Evolutionary conservation across 2,888 invertebrate genomes (phyloP).

Genomic region (Cataglyphis livida): DNA sequence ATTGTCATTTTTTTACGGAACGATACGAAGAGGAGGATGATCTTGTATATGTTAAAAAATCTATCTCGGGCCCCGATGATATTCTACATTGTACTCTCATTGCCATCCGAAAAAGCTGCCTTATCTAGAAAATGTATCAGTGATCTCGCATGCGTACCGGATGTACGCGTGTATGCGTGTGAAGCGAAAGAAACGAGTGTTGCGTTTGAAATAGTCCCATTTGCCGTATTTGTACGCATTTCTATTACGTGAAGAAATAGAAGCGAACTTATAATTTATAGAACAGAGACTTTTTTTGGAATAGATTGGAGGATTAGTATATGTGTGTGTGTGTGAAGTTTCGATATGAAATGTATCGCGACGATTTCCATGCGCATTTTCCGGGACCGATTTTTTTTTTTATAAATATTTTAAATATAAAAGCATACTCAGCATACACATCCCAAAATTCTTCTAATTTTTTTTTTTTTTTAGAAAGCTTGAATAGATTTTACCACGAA

Average conservation of each 20-base stretch:
- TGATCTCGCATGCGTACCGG: background rate
- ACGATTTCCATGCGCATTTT: conserved; percentile 15
- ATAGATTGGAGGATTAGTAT: conserved; percentile 77
- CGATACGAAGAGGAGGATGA: conserved; percentile 25
- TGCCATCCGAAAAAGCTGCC: conserved; percentile 35
- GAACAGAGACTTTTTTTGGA: conserved; percentile 76
- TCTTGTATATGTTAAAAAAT: conserved; percentile 5
- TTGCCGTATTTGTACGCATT: conserved; percentile 76
- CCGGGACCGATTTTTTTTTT: background rate
- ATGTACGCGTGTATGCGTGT: background rate
- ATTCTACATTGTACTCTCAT: conserved; percentile 49
- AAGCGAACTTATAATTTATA: conserved; percentile 79
- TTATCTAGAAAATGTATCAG: conserved; percentile 45
- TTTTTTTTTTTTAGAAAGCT: background rate
- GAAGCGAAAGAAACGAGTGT: conserved; percentile 76
- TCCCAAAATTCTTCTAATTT: background rate
- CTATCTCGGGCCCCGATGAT: conserved; percentile 30
- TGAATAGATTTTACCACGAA: background rate
- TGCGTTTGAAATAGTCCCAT: conserved; percentile 77
- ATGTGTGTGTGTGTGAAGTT: conserved; percentile 55
- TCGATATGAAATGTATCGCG: conserved; percentile 55
- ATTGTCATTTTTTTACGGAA: conserved; percentile 46
- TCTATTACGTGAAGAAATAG: conserved; percentile 69
- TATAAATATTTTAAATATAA: background rate
- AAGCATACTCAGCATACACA: background rate